phyloP scores from a whole-genome alignment of 2,888 invertebrate species.

The Sphinx pinastri region DNA sequence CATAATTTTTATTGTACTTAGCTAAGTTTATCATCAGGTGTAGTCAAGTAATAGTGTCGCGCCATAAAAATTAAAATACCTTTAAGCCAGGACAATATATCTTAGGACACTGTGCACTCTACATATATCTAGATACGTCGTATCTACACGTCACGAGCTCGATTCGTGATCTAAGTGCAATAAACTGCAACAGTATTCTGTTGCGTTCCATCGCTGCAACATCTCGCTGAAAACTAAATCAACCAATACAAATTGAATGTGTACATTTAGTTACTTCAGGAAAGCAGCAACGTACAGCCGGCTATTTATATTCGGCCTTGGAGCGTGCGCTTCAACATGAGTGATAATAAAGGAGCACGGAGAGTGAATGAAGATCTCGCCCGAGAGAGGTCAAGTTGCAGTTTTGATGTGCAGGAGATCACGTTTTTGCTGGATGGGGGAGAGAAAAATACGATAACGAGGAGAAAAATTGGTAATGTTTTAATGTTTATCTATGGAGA shows the following conservation, averaged over 20 bases:
- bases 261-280: not conserved
- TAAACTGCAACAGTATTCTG: too few relatives aligned
- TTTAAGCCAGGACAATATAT: too few relatives aligned
- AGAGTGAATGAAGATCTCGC: slow-evolving; percentile 86
- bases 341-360: slow-evolving; percentile 37
- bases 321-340: slow-evolving; percentile 37
- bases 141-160: too few relatives aligned
- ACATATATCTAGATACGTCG: too few relatives aligned
- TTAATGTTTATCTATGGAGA: not conserved
- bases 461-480: slow-evolving; percentile 75
- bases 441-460: slow-evolving; percentile 86
- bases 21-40: too few relatives aligned
- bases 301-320: slow-evolving; percentile 18
- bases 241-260: not conserved
- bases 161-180: too few relatives aligned
- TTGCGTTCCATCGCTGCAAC: too few relatives aligned
- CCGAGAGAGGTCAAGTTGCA: slow-evolving; percentile 88
- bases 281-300: not conserved
- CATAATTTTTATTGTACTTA: too few relatives aligned
- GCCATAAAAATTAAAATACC: too few relatives aligned
- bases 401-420: slow-evolving; percentile 88
- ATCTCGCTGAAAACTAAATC: too few relatives aligned
- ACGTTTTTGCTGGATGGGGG: slow-evolving; percentile 91
- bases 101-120: too few relatives aligned
- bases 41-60: too few relatives aligned